Percentiles rank a stretch among this genome's conserved stretches.
Conservation (phyloP, 23 tunicate genomes). For the Halocynthia aurantium region DNA sequence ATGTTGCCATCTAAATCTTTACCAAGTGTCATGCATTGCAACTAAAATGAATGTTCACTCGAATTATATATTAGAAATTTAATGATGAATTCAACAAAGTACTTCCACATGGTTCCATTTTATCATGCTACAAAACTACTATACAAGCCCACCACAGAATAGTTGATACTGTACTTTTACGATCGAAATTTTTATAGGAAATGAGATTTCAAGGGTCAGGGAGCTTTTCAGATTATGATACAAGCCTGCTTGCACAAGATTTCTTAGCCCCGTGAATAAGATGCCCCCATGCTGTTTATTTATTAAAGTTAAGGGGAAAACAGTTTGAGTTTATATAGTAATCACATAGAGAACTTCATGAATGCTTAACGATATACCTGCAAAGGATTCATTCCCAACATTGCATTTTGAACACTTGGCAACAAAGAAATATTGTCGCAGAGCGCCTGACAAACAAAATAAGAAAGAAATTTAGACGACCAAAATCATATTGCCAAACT, state of each 20-base stretch:
- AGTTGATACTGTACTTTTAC: too few species aligned
- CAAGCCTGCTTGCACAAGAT: constrained; percentile 4
- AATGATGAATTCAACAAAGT: not conserved
- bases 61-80: not conserved
- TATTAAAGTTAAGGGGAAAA: too few species aligned
- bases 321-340: too few species aligned
- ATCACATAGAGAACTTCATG: too few species aligned
- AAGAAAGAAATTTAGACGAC: not conserved
- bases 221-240: too few species aligned
- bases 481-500: not conserved
- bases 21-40: constrained; percentile 55
- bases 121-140: too few species aligned
- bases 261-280: too few species aligned
- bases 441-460: constrained; percentile 25
- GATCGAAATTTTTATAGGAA: too few species aligned
- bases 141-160: too few species aligned
- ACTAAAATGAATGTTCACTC: not conserved
- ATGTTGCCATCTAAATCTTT: constrained; percentile 44
- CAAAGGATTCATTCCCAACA: not conserved
- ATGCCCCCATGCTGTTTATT: too few species aligned
- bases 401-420: constrained; percentile 65
- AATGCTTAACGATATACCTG: not conserved
- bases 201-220: too few species aligned
- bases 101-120: too few species aligned
- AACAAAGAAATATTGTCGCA: constrained; percentile 46